Base-by-base conservation (phyloP, 2,113 vertebrate genomes). In the Pitta sordida region DNA sequence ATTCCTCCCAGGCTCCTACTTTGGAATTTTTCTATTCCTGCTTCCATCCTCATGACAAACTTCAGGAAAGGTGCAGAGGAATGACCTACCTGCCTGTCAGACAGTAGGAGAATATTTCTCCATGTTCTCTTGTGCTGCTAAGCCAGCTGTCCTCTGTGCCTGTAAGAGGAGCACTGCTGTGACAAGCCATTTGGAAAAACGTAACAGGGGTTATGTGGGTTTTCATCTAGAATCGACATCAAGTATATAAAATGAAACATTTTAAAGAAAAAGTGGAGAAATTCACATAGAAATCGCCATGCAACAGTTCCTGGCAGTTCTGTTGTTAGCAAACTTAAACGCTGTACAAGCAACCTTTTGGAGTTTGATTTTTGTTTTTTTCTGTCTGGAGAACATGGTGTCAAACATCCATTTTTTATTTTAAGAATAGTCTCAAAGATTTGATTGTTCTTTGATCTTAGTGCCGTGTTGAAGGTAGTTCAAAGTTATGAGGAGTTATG, bases 401-500 rank as follows among this genome's bases (percentile, higher is more conserved):
- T 70, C 78, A 88, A 79, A 48, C 21, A 21, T 48, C 63, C 63
- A 34, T 81, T 91, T 91, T 94, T 87, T 62, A 52, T 84, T 95
- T 87, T 85, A 77, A 94, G 82, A 64, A 52, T 63, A 86, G 37
- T 70, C 63, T 96, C 90, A 76, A 75, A 85, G 82, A 55, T 83
- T 70, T 90, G 75, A 91, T 83, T 91, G 82, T 87, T 91, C 74
- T 91, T 87, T 88, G 70, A 86, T 95, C 71, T 36, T 81, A 55
- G 77, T 82, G 49, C 75, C 90, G 83, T 93, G 52, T 21, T 94
- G 93, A 94, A 96, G 94, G 77, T 94, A 94, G 90, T 93, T 96
- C 93, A 91, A 96, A 95, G 86, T 92, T 95, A 83, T 86, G 48
- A 86, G 88, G 89, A 95, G 92, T 88, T 90, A 93, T 88, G 60